Percentiles rank a stretch among this genome's conserved stretches.
Conservation (phyloP, 2,888 invertebrate genomes). For the Diadegma fenestrale region DNA sequence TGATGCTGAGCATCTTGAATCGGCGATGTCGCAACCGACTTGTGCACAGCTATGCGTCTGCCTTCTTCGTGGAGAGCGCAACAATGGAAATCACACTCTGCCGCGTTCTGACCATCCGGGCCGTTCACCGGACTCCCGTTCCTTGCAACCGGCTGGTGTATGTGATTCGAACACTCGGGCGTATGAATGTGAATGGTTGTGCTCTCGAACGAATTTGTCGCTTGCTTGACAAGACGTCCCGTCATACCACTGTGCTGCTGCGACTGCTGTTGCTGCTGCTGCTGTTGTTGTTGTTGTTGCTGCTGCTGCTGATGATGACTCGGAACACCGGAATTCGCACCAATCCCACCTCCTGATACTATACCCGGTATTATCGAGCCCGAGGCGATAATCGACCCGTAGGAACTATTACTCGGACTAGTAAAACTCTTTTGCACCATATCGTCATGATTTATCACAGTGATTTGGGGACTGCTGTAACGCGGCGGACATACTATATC, state of each 20-base stretch:
- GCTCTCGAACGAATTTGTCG: constrained; percentile 88
- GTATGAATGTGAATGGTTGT: constrained; percentile 93
- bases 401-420: constrained; percentile 83
- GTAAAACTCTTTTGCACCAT: constrained; percentile 86
- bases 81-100: constrained; percentile 97
- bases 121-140: constrained; percentile 88
- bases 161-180: constrained; percentile 91
- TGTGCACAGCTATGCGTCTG: constrained; percentile 95
- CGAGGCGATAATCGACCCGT: constrained; percentile 78
- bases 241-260: constrained; percentile 76
- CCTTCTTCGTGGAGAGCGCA: constrained; percentile 97
- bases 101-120: constrained; percentile 86
- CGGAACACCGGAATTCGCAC: constrained; percentile 80
- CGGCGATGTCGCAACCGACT: constrained; percentile 96
- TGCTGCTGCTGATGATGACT: constrained; percentile 54
- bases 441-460: constrained; percentile 97
- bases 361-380: constrained; percentile 72
- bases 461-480: constrained; percentile 93
- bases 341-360: constrained; percentile 66
- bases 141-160: constrained; percentile 89
- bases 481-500: constrained; percentile 82
- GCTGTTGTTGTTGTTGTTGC: constrained; percentile 19
- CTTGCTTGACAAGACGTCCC: constrained; percentile 86
- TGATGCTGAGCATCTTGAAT: constrained; percentile 91
- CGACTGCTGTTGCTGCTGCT: constrained; percentile 78